Base-by-base conservation (phyloP, 2,797 vertebrate species). In the Paratrypauchen microcephalus region DNA sequence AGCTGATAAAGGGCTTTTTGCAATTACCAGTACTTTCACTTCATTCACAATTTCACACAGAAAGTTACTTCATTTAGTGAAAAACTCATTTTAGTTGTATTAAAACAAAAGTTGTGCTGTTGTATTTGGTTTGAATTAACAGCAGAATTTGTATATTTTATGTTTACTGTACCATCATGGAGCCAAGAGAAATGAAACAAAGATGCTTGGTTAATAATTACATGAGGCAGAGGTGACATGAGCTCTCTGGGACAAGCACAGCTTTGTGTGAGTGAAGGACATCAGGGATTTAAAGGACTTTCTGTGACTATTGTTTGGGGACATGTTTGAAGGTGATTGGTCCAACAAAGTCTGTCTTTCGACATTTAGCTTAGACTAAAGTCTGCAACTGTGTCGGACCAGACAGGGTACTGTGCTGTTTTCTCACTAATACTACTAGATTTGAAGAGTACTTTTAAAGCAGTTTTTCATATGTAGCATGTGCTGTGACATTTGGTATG, bases 151-250 rank as follows among this genome's bases (percentile, higher is more conserved):
- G 7, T 52, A 2, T 52, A 11, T 9, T 7, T 52, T n/a, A n/a
- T 52, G 32, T 36, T 9, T 36, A 36, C 32, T n/a, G 16, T n/a
- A n/a, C 18, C n/a, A 23, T 23, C 30, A 58, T 16, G 41, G 13
- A 45, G 13, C 41, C 41, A 45, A 15, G 15, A 15, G 12, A 45
- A 45, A 45, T 45, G 41, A 58, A 30, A n/a, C 41, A 45, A 52
- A 12, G 26, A 32, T 71, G 12, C 24, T 13, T 36, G n/a, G 18
- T 63, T 69, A 76, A 73, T 41, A 36, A 77, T 63, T 57, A 73
- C 56, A 39, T 65, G 18, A 61, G 68, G 64, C 79, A 71, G 80
- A 63, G 72, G 68, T 55, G 81, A 86, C 56, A 24, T 65, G 76
- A 75, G 63, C 75, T 79, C 71, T 56, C 52, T 62, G 59, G 48